Evolutionary conservation across 1,140 invertebrate genomes (phyloP), one percentile per base, ranked within the genome.

Genomic region (Drosophila obscura): DNA sequence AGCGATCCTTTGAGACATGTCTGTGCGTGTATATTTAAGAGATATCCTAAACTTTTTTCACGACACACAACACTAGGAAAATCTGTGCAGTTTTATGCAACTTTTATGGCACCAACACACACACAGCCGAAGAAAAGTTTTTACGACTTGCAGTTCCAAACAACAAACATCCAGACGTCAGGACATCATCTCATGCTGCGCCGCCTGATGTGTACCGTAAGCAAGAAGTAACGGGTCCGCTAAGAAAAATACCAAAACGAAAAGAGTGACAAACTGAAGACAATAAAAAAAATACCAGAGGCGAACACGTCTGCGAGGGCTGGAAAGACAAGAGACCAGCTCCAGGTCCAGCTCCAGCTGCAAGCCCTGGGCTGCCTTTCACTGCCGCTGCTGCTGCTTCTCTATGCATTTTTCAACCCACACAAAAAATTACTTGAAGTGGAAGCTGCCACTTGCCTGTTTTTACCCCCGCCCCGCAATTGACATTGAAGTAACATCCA

Each of bases 31-130:
- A 56, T 60, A 44, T 78, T 60, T 63, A 56, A 60, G 52, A 55
- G 44, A 66, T 55, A 66, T 65, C 46, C 75, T 71, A 75, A 77
- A 77, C 45, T 59, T 74, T 78, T 46, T 65, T 62, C 63, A 64
- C 51, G 65, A 75, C 59, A 48, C 44, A 43, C 55, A 26, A 35
- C 50, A 31, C 50, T 45, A 59, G 48, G 24, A 39, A 85, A 81
- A 85, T 85, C 82, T 82, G 50, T 78, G 71, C 79, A 87, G 66
- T 82, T 79, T 88, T 82, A 82, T 87, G 82, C 82, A 87, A 88
- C 83, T 87, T 87, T 82, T 88, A 82, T 79, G 83, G 68, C 72
- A 65, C 60, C 60, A 52, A 46, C 50, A 31, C 24, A 24, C 22
- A 43, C 49, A 67, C 28, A 48, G 35, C 3, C 8, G 26, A 60